These are phyloP conservation scores for Carpatolechia fugitivella DNA, from an alignment of 2,888 invertebrate genomes.

Conservation along the genomic window DNA sequence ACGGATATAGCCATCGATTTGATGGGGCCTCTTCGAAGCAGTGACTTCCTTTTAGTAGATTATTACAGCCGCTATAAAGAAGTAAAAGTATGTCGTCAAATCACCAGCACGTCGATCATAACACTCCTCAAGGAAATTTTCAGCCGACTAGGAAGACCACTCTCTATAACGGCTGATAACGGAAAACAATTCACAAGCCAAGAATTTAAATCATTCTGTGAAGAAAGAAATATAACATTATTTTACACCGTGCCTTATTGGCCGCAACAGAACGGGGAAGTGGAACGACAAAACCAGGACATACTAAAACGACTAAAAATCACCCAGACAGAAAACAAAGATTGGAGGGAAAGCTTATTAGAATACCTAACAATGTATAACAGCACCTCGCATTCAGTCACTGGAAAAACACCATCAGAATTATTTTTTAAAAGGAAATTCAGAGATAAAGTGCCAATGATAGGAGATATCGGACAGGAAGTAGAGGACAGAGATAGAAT, in stretches of 20 bases:
- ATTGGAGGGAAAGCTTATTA: conserved; percentile 22
- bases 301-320: conserved; percentile 27
- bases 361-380: conserved; percentile 33
- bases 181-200: conserved; percentile 21
- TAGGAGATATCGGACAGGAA: conserved; percentile 21
- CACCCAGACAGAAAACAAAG: conserved; percentile 18
- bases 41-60: conserved; percentile 10
- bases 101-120: conserved; percentile 13
- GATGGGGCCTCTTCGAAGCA: conserved; percentile 22
- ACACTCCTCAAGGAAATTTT: conserved; percentile 20
- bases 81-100: conserved; percentile 12
- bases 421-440: conserved; percentile 31
- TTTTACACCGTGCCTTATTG: conserved; percentile 21
- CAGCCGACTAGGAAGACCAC: conserved; percentile 18
- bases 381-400: conserved; percentile 35
- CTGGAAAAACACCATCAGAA: conserved; percentile 31
- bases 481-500: conserved; percentile 26
- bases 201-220: conserved; percentile 23
- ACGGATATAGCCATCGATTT: conserved; percentile 26
- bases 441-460: conserved; percentile 23
- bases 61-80: conserved; percentile 19
- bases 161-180: conserved; percentile 24
- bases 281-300: conserved; percentile 23
- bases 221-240: conserved; percentile 13
- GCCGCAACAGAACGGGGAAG: conserved; percentile 26